Evolutionary conservation across 2,888 invertebrate genomes (phyloP).

Genomic region (Drosophila anceps): DNA sequence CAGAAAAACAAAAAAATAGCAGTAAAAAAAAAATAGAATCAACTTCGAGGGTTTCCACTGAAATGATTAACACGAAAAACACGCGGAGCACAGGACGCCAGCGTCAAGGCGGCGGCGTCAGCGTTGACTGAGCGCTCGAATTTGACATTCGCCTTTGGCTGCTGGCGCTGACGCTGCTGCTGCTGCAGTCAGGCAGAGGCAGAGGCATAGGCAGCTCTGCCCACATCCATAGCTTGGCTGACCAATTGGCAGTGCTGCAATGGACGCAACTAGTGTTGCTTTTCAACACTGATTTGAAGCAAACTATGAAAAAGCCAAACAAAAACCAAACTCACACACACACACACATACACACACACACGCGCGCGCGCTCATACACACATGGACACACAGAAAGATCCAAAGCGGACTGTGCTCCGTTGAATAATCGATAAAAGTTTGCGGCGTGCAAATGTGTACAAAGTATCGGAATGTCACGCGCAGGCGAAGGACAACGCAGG

Average conservation of each 20-base stretch:
- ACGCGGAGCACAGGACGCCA: constrained; percentile 53
- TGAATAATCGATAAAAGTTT: constrained; percentile 70
- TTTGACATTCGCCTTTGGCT: constrained; percentile 35
- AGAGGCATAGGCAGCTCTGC: background rate
- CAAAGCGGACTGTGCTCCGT: constrained; percentile 28
- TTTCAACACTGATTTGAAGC: constrained; percentile 61
- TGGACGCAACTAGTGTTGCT: constrained; percentile 63
- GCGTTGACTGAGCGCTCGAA: constrained; percentile 43
- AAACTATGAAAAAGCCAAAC: constrained; percentile 17
- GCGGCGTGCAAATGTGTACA: constrained; percentile 56
- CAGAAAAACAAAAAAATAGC: background rate
- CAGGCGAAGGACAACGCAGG: constrained; percentile 70
- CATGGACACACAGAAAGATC: background rate
- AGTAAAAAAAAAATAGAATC: background rate
- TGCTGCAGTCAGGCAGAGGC: constrained; percentile 23
- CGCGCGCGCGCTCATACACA: constrained; percentile 16
- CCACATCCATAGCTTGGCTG: constrained; percentile 11
- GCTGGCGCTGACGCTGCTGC: constrained; percentile 18
- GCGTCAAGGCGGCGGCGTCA: constrained; percentile 54
- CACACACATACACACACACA: constrained; percentile 22
- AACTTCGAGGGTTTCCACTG: constrained; percentile 12
- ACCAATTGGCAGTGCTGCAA: constrained; percentile 50
- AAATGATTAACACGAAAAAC: constrained; percentile 25
- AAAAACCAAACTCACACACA: constrained; percentile 17
- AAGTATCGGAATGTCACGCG: constrained; percentile 75